phyloP scores from a whole-genome alignment of 2,888 invertebrate species.

The Acronicta aceris region DNA sequence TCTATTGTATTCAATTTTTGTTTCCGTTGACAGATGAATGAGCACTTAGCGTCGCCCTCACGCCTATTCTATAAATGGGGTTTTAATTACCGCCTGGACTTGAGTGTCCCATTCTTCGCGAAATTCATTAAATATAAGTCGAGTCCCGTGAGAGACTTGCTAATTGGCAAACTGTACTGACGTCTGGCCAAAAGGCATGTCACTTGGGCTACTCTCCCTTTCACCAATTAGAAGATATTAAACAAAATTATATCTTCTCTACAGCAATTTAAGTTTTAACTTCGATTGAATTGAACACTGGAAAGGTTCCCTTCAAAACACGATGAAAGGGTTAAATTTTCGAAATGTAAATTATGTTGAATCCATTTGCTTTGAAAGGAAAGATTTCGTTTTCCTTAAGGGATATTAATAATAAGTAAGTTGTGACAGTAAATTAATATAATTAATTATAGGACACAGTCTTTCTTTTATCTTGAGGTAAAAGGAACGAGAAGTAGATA shows the following conservation, averaged over 20 bases:
- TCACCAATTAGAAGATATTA: constrained; percentile 50
- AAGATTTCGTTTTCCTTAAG: constrained; percentile 41
- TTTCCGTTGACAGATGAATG: constrained; percentile 52
- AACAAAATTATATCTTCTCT: constrained; percentile 68
- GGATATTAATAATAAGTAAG: constrained; percentile 28
- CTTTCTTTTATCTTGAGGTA: constrained; percentile 6
- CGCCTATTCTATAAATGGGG: constrained; percentile 68
- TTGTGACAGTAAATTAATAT: constrained; percentile 25
- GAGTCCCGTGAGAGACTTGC: constrained; percentile 49
- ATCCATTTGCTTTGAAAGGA: constrained; percentile 62
- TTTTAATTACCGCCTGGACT: constrained; percentile 73
- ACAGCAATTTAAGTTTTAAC: constrained; percentile 67
- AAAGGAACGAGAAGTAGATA: constrained; percentile 1
- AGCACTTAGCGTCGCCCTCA: constrained; percentile 52
- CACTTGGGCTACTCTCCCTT: constrained; percentile 60
- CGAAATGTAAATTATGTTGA: constrained; percentile 63
- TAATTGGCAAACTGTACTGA: constrained; percentile 74
- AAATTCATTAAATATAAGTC: constrained; percentile 70
- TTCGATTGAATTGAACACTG: constrained; percentile 51
- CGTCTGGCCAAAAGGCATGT: constrained; percentile 67
- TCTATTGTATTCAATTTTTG: constrained; percentile 55
- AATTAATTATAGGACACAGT: constrained; percentile 16
- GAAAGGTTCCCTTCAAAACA: constrained; percentile 52
- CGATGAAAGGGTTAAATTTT: constrained; percentile 62
- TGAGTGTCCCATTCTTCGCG: constrained; percentile 67